A percentile compares a stretch with the other conserved stretches of the same genome.
Evolutionary conservation across 30 jellyfish, hydroid and myxozoan species (phyloP).

Genomic region (Aurelia aurita): DNA sequence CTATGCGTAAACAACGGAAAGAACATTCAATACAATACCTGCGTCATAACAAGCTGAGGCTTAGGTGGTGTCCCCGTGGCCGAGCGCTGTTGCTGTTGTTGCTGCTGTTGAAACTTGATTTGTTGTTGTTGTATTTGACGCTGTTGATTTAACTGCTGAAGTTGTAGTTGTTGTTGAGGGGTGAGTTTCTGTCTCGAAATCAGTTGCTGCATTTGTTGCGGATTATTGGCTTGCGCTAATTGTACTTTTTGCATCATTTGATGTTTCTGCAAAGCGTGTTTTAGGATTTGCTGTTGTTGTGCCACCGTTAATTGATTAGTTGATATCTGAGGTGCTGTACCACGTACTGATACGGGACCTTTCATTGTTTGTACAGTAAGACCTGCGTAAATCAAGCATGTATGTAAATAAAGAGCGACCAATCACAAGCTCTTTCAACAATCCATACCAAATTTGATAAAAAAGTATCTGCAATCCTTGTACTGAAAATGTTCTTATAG

Average conservation of each 20-base stretch:
- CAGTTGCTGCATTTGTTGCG: constrained; percentile 89
- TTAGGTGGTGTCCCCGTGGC: constrained; percentile 83
- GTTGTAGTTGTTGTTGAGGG: constrained; percentile 83
- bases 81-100: constrained; percentile 88
- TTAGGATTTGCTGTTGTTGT: constrained; percentile 91
- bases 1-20: too few species aligned
- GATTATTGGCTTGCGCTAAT: constrained; percentile 55
- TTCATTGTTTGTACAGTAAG: constrained; percentile 94
- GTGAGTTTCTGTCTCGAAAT: constrained; percentile 89
- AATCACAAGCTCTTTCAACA: too few species aligned
- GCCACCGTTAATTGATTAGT: constrained; percentile 81
- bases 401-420: too few species aligned
- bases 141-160: constrained; percentile 90
- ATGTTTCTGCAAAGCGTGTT: constrained; percentile 87
- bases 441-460: too few species aligned
- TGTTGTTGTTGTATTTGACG: constrained; percentile 92
- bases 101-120: constrained; percentile 88
- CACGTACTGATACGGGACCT: constrained; percentile 86
- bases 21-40: constrained; percentile 27
- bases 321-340: constrained; percentile 86
- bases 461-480: too few species aligned
- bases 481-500: too few species aligned
- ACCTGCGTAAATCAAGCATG: constrained; percentile 41
- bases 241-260: constrained; percentile 85
- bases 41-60: constrained; percentile 95